A percentile compares a stretch with the other conserved stretches of the same genome.
Evolutionary conservation across 2,888 invertebrate genomes (phyloP).

Genomic region (Hedya salicella): DNA sequence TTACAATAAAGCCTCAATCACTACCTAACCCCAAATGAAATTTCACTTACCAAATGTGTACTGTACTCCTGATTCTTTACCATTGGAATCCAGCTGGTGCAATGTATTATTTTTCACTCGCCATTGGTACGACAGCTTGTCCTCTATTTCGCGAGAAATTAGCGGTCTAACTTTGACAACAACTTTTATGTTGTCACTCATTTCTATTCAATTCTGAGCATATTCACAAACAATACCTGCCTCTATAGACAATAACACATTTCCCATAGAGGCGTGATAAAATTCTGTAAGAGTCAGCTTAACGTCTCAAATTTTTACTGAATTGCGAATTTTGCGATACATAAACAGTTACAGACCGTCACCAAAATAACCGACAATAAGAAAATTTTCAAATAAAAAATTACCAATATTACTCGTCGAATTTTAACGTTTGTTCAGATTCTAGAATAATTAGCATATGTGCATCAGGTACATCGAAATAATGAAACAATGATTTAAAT

Average conservation of each 20-base stretch:
- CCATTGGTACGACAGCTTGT: constrained; percentile 86
- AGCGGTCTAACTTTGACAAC: constrained; percentile 90
- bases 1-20: constrained; percentile 48
- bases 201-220: constrained; percentile 60
- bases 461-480: no score
- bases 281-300: constrained; percentile 27
- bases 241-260: constrained; percentile 1
- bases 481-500: no score
- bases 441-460: constrained; percentile 3
- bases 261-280: constrained; percentile 11
- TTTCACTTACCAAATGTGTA: constrained; percentile 74
- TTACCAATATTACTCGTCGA: constrained; percentile 12
- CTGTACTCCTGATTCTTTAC: constrained; percentile 61
- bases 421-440: constrained; percentile 18
- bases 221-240: constrained; percentile 40
- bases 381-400: constrained; percentile 40
- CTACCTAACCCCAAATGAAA: constrained; percentile 50
- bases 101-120: constrained; percentile 85
- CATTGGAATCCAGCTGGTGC: constrained; percentile 83
- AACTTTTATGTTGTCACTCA: constrained; percentile 90
- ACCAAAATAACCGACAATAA: constrained; percentile 52
- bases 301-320: constrained; percentile 22
- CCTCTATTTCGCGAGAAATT: constrained; percentile 86
- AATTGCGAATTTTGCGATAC: constrained; percentile 22
- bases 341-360: constrained; percentile 36